Evolutionary conservation across 2,797 vertebrate genomes (phyloP), one percentile per base, ranked within the genome.

Genomic region (Myotis findleyi): DNA sequence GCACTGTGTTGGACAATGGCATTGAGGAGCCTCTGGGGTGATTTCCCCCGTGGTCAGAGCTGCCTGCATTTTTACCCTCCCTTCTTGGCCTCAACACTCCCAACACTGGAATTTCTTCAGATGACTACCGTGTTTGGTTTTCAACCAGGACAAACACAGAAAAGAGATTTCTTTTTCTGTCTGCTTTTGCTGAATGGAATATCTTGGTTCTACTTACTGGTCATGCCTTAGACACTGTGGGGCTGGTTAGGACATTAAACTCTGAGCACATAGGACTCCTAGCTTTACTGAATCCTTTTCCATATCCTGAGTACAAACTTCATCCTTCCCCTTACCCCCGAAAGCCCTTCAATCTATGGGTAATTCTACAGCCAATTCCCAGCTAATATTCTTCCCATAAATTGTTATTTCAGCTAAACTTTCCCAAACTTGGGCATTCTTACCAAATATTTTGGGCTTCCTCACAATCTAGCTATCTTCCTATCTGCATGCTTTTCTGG

Each of bases 71-170:
- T 87, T 75, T 47, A 80, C 17, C 87, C 82, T 89, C 77, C 64
- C 33, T 82, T 76, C 38, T 33, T 47, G 41, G 81, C 57, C 82
- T 76, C 55, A 68, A 93, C 71, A 77, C 94, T 96, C 88, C 92
- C 66, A 14, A 79, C 80, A 51, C 4, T 96, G 95, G 97, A 94
- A 95, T 95, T 81, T 95, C 91, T 91, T 89, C 94, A 85, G 47
- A 88, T 85, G 94, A 89, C 95, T 92, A 87, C 93, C 0, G 33
- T 64, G 79, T 93, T 95, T 95, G 96, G 83, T 96, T 93, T 96
- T 89, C 87, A 89, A 93, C 68, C 94, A 96, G 91, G 64, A 94
- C 90, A 96, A 96, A 95, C 77, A 90, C 89, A 97, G 85, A 93
- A 79, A 83, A 95, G 91, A 75, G 79, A 82, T 94, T 94, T 88